Conservation (phyloP, 1,140 invertebrate species). For the Pseudoatta argentina region DNA sequence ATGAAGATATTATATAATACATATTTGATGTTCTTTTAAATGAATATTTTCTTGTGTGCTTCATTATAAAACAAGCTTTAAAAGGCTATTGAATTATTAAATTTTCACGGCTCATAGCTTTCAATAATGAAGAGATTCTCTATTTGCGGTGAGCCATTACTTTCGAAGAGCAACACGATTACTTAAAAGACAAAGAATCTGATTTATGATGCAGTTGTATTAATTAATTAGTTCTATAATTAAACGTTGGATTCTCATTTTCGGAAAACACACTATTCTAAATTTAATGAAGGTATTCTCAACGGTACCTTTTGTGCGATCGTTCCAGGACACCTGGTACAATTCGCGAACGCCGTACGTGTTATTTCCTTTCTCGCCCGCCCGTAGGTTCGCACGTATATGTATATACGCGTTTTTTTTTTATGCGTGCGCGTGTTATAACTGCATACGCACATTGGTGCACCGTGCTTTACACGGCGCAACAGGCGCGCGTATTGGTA, state of each 20-base stretch:
- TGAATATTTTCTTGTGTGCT: not conserved
- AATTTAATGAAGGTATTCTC: slow-evolving; percentile 21
- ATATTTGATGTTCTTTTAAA: slow-evolving; percentile 1
- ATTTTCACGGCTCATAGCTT: not conserved
- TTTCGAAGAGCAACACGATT: not conserved
- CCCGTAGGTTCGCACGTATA: slow-evolving; percentile 41
- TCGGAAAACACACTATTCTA: not conserved
- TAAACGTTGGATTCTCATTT: not conserved
- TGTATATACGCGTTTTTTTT: slow-evolving; percentile 54
- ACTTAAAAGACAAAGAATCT: not conserved
- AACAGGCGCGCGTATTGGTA: not conserved
- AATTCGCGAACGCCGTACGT: slow-evolving; percentile 50
- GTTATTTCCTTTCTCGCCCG: slow-evolving; percentile 66
- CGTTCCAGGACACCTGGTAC: not conserved
- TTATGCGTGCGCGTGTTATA: not conserved
- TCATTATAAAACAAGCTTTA: not conserved
- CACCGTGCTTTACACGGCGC: slow-evolving; percentile 3
- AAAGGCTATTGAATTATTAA: not conserved
- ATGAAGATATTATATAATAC: not conserved
- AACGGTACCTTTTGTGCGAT: not conserved
- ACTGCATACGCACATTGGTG: slow-evolving; percentile 14
- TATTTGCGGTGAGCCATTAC: not conserved
- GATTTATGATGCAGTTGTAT: not conserved
- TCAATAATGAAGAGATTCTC: not conserved
- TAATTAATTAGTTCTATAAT: not conserved